Conservation (phyloP, 2,888 invertebrate genomes). For the Aporophyla nigra region DNA sequence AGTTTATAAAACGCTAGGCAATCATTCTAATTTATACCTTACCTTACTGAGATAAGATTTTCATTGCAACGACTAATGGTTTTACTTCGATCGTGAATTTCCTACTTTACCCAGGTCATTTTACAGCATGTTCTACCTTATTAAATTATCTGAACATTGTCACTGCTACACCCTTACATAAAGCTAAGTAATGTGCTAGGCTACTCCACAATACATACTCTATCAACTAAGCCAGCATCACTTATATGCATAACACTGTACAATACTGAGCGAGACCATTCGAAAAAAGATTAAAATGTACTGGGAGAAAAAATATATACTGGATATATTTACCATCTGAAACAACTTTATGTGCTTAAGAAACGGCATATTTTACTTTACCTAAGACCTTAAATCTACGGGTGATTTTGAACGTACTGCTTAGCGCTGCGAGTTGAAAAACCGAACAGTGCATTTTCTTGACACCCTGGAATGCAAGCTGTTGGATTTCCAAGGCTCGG, state of each 20-base stretch:
- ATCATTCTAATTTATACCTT: background rate
- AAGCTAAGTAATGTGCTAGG: slow-evolving; percentile 16
- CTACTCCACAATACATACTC: slow-evolving; percentile 26
- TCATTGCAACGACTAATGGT: background rate
- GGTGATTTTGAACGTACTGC: background rate
- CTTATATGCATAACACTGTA: slow-evolving; percentile 13
- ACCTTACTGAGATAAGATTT: background rate
- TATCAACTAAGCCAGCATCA: slow-evolving; percentile 1
- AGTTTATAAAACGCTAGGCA: background rate
- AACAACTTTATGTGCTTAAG: no score
- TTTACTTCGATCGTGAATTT: background rate
- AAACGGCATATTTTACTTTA: background rate
- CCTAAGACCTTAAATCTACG: background rate
- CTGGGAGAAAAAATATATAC: background rate
- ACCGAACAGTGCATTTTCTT: background rate
- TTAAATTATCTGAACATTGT: background rate
- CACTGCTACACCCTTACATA: slow-evolving; percentile 3
- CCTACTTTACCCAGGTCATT: background rate
- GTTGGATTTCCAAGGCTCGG: no score
- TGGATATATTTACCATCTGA: no score
- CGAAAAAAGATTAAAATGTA: background rate
- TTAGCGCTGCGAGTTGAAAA: background rate
- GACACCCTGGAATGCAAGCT: no score
- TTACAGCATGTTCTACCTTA: slow-evolving; percentile 24
- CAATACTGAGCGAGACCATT: slow-evolving; percentile 41